Evolutionary conservation across 2,113 vertebrate genomes (phyloP).

Genomic region (Brachyhypopomus gauderio): DNA sequence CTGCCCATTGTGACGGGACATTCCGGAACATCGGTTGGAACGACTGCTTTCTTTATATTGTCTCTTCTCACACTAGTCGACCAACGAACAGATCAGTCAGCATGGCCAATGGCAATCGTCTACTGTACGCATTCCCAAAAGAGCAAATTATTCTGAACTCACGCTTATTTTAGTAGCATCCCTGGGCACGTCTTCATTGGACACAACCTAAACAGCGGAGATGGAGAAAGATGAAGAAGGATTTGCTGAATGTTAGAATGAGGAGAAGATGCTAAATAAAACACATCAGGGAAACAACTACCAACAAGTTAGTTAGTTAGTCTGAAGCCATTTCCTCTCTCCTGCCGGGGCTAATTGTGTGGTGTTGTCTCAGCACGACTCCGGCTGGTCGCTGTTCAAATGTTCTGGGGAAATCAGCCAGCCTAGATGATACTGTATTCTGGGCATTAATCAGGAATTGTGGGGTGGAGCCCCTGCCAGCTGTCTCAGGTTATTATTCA

Average conservation of each 20-base stretch:
- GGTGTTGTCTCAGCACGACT: slow-evolving; percentile 68
- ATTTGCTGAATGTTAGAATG: not conserved
- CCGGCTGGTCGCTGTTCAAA: slow-evolving; percentile 41
- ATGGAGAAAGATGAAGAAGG: not conserved
- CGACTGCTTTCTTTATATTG: not conserved
- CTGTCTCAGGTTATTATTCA: slow-evolving; percentile 13
- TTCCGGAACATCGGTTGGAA: not conserved
- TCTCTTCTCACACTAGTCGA: not conserved
- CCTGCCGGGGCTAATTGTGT: slow-evolving; percentile 65
- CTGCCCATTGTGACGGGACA: not conserved
- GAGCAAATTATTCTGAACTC: slow-evolving; percentile 70
- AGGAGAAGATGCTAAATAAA: slow-evolving; percentile 4
- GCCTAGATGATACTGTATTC: slow-evolving; percentile 22
- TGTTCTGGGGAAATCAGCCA: slow-evolving; percentile 60
- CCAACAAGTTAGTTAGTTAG: slow-evolving; percentile 26
- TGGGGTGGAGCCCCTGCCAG: slow-evolving; percentile 11
- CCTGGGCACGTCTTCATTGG: slow-evolving; percentile 81
- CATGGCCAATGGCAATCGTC: not conserved
- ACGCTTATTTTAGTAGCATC: slow-evolving; percentile 96
- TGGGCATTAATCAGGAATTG: slow-evolving; percentile 69
- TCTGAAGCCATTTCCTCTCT: slow-evolving; percentile 70
- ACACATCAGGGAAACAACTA: slow-evolving; percentile 1
- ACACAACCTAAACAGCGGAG: slow-evolving; percentile 76
- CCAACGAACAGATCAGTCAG: not conserved
- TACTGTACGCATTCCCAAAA: not conserved